Evolutionary conservation across 2,888 invertebrate species (phyloP).

Genomic region (Idaea straminata): DNA sequence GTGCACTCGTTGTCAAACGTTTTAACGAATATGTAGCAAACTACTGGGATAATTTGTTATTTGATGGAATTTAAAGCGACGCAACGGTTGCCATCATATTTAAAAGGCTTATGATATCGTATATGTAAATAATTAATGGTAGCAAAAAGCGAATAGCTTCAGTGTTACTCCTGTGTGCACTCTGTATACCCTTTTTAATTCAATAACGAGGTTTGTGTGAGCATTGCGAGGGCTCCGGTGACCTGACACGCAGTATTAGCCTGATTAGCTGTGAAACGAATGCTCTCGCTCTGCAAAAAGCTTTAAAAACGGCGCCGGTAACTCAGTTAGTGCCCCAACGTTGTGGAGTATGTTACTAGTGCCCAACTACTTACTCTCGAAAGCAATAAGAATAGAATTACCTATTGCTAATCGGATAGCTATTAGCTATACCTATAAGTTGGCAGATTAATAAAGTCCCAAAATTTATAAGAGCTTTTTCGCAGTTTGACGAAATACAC

Average conservation of each 20-base stretch:
- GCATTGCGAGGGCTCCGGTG: conserved; percentile 34
- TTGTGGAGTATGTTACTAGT: conserved; percentile 23
- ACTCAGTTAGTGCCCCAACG: conserved; percentile 59
- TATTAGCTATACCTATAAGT: background rate
- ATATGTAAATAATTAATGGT: conserved; percentile 11
- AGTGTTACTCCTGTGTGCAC: conserved; percentile 25
- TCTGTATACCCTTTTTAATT: conserved; percentile 46
- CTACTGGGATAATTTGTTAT: no score
- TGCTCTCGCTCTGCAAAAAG: conserved; percentile 60
- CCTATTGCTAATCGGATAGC: background rate
- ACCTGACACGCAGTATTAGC: conserved; percentile 59
- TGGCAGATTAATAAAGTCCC: no score
- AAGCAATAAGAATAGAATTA: conserved; percentile 3
- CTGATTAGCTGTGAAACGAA: conserved; percentile 64
- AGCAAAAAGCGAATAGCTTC: conserved; percentile 14
- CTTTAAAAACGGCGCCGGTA: conserved; percentile 72
- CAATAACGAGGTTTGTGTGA: conserved; percentile 39
- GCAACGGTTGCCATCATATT: background rate
- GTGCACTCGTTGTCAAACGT: background rate
- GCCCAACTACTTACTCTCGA: conserved; percentile 11
- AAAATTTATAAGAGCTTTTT: background rate
- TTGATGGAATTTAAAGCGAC: no score
- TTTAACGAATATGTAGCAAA: background rate
- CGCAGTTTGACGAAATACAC: no score
- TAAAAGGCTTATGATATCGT: background rate